These are phyloP conservation scores for Bombyx mandarina DNA, from an alignment of 1,140 invertebrate genomes.

Conservation along the genomic window DNA sequence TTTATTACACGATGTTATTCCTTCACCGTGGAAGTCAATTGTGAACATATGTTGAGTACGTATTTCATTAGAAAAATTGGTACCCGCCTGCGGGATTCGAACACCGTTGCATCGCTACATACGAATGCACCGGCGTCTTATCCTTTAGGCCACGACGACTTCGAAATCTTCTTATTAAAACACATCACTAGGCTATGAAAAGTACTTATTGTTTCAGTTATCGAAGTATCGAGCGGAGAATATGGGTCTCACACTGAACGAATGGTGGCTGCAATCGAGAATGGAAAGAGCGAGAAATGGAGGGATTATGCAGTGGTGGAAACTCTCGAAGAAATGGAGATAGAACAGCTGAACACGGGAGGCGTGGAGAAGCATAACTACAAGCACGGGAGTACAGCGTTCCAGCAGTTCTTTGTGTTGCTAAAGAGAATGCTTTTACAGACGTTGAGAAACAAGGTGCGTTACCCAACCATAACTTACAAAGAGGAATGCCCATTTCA, in stretches of 20 bases:
- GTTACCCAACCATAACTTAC: too few species aligned
- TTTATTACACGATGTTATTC: too few species aligned
- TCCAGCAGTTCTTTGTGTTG: conserved; percentile 77
- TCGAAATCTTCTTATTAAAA: too few species aligned
- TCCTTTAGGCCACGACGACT: too few species aligned
- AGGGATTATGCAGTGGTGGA: conserved; percentile 28
- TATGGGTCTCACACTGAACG: conserved; percentile 77
- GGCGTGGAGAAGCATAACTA: conserved; percentile 53
- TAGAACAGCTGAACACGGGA: conserved; percentile 35
- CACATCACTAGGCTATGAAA: too few species aligned
- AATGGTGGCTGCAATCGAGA: conserved; percentile 76
- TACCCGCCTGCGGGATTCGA: too few species aligned
- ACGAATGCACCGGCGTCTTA: too few species aligned
- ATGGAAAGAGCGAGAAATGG: conserved; percentile 72
- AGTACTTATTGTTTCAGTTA: conserved; percentile 71
- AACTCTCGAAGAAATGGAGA: conserved; percentile 26
- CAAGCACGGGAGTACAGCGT: conserved; percentile 73
- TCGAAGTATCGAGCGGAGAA: conserved; percentile 83
- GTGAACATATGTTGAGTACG: too few species aligned
- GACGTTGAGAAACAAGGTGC: conserved; percentile 79
- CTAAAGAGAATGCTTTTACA: conserved; percentile 79
- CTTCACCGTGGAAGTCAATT: too few species aligned
- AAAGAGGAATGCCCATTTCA: too few species aligned
- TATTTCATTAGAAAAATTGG: too few species aligned
- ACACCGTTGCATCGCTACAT: too few species aligned